Base-by-base conservation (phyloP, 2,797 vertebrate species). In the Pantherophis alleghaniensis region DNA sequence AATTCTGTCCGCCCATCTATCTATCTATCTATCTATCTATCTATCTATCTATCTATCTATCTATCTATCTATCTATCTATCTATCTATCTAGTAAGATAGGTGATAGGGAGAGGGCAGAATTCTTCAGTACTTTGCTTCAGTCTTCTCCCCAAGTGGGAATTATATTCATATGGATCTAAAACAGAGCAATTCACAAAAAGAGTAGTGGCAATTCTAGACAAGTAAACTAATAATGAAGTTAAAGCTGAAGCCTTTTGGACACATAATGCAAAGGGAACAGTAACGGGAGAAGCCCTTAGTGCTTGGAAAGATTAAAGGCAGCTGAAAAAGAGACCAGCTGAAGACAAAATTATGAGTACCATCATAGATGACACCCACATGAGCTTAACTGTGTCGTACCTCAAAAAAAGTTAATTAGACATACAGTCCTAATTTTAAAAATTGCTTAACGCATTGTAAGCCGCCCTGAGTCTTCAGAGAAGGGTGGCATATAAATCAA, bases 1-100 rank as follows among this genome's bases (percentile, higher is more conserved):
- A 47, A 47, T 47, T 47, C 47, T 47, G 1, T 47, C 47, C 0
- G 5, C 5, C 47, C 5, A 0, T 0, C 37, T 37, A 3, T 37
- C 37, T 37, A 3, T 37, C 37, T 37, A 3, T 6, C 47, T 47
- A 47, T 47, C 47, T 47, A 47, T 47, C 47, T 47, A 47, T 47
- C 47, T 47, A 47, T 5, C 47, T 47, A 47, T 47, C 47, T 47
- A 47, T 47, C 47, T 47, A 47, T 47, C 47, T 47, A 47, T 47
- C 47, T 47, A 47, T 47, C 47, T 47, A 47, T 47, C 47, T 47
- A 47, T 47, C 47, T 47, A 47, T 47, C 47, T 47, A 47, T 47
- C 47, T 47, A 47, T 47, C 47, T 47, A 47, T 51, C 47, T 51
- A 51, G 47, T 7, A 51, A 79, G 20, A 11, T 79, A 79, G 2